Conservation (phyloP, 2,888 invertebrate genomes). For the Amphimallon solstitiale region DNA sequence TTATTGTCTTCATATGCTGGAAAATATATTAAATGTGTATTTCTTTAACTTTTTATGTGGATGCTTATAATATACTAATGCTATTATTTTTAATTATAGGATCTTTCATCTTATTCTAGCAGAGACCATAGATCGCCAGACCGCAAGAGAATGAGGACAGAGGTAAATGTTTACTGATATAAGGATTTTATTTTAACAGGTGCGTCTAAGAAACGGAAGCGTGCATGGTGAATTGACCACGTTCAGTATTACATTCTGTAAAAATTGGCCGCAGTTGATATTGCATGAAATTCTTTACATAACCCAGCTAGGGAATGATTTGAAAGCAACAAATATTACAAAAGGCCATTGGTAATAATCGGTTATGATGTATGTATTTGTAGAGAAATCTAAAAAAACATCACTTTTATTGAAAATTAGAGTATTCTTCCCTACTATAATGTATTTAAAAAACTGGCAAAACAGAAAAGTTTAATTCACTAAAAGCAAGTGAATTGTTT, state of each 20-base stretch:
- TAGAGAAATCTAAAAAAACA: slow-evolving; percentile 8
- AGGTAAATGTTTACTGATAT: slow-evolving; percentile 62
- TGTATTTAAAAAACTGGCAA: slow-evolving; percentile 1
- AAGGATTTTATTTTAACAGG: slow-evolving; percentile 37
- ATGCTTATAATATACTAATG: not conserved
- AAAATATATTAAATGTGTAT: no score
- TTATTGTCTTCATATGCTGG: no score
- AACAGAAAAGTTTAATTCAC: slow-evolving; percentile 16
- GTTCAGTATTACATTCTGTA: slow-evolving; percentile 11
- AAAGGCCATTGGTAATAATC: slow-evolving; percentile 24
- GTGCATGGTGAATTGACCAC: slow-evolving; percentile 24
- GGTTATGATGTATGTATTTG: not conserved
- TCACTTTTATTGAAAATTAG: slow-evolving; percentile 20
- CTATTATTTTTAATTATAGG: slow-evolving; percentile 45
- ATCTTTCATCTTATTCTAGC: slow-evolving; percentile 59
- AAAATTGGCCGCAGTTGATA: slow-evolving; percentile 22
- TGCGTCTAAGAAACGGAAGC: slow-evolving; percentile 29
- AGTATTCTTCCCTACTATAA: slow-evolving; percentile 18
- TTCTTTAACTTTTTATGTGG: no score
- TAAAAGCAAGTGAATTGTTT: no score
- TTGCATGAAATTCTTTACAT: slow-evolving; percentile 20
- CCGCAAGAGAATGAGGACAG: slow-evolving; percentile 71
- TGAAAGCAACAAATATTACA: slow-evolving; percentile 10
- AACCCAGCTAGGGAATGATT: slow-evolving; percentile 20
- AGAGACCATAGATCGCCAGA: slow-evolving; percentile 72